These are phyloP conservation scores for Huso huso DNA, from an alignment of 2,797 vertebrate species.

Conservation along the genomic window DNA sequence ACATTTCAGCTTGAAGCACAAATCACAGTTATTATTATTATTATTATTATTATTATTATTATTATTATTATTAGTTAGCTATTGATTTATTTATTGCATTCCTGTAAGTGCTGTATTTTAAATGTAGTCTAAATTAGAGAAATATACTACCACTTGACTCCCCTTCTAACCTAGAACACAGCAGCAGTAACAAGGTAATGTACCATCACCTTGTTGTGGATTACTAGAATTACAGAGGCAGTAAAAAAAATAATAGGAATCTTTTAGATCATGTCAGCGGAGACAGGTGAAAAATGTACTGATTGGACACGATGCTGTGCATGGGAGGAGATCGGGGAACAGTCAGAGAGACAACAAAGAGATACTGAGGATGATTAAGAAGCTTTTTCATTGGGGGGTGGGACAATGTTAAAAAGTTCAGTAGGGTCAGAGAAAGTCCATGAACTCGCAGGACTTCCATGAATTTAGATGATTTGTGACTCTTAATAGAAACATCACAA, in stretches of 20 bases:
- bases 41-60: no score
- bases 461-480: slow-evolving; percentile 35
- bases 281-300: slow-evolving; percentile 66
- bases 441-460: slow-evolving; percentile 54
- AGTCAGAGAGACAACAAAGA: slow-evolving; percentile 66
- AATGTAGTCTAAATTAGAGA: no score
- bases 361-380: slow-evolving; percentile 63
- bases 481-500: slow-evolving; percentile 13
- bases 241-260: slow-evolving; percentile 36
- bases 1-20: no score
- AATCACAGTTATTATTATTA: no score
- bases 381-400: slow-evolving; percentile 54
- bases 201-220: not conserved
- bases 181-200: not conserved
- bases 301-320: slow-evolving; percentile 29
- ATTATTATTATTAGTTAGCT: no score
- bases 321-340: slow-evolving; percentile 55
- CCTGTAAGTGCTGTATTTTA: no score
- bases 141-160: no score
- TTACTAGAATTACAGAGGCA: not conserved
- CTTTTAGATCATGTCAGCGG: slow-evolving; percentile 57
- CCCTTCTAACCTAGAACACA: no score
- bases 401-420: slow-evolving; percentile 71
- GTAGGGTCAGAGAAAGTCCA: slow-evolving; percentile 80
- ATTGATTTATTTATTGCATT: no score